Evolutionary conservation across 2,797 vertebrate species (phyloP).

Genomic region (Clamator glandarius): DNA sequence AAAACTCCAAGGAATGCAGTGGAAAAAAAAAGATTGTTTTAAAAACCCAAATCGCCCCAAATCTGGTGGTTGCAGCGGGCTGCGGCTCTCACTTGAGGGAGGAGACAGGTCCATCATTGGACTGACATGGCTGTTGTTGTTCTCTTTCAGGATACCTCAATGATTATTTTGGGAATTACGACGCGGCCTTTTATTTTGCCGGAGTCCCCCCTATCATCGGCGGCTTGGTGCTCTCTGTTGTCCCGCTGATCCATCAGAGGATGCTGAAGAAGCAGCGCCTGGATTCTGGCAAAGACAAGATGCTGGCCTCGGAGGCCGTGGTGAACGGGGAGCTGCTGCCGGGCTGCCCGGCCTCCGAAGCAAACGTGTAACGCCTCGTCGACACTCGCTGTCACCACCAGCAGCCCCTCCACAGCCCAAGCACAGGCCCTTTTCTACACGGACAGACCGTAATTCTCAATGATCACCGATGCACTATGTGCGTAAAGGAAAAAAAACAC

Average conservation of each 20-base stretch:
- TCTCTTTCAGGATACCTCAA: conserved; percentile 86
- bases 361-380: conserved; percentile 84
- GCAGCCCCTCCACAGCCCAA: conserved; percentile 62
- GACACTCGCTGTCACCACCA: conserved; percentile 60
- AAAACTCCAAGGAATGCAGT: not conserved
- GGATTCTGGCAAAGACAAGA: conserved; percentile 88
- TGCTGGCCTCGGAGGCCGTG: conserved; percentile 82
- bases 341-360: conserved; percentile 89
- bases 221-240: conserved; percentile 89
- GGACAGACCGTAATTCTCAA: not conserved
- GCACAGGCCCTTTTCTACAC: conserved; percentile 42
- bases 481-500: conserved; percentile 27
- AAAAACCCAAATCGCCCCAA: not conserved
- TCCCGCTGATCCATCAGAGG: conserved; percentile 89
- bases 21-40: not conserved
- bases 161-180: conserved; percentile 88
- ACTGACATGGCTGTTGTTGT: not conserved
- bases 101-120: not conserved
- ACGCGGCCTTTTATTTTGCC: conserved; percentile 92
- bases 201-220: conserved; percentile 94
- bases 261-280: conserved; percentile 80
- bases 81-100: not conserved
- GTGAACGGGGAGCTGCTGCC: conserved; percentile 94
- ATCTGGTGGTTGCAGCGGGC: not conserved
- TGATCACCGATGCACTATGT: not conserved